These are phyloP conservation scores for Lymantria monacha DNA, from an alignment of 2,888 invertebrate genomes.

Conservation along the genomic window DNA sequence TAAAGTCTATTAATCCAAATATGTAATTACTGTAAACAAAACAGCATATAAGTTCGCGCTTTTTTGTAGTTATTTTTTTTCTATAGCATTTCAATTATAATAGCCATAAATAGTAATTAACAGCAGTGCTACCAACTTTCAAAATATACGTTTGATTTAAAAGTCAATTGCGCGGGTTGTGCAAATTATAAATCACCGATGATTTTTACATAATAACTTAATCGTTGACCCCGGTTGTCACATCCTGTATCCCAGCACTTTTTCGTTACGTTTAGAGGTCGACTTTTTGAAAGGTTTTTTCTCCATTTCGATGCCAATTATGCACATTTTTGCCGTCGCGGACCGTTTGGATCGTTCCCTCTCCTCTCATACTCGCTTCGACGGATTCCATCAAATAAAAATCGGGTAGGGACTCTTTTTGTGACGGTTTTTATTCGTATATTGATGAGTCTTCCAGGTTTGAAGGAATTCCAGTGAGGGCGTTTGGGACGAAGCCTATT, in stretches of 20 bases:
- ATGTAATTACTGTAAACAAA: no score
- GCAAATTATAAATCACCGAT: not conserved
- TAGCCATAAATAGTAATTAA: no score
- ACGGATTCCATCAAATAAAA: slow-evolving; percentile 79
- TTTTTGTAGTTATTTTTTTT: no score
- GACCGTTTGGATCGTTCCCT: slow-evolving; percentile 61
- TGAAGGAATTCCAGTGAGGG: slow-evolving; percentile 66
- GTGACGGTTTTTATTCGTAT: slow-evolving; percentile 66
- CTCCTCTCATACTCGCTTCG: slow-evolving; percentile 63
- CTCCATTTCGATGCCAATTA: slow-evolving; percentile 70
- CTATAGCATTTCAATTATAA: no score
- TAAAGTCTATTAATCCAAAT: no score
- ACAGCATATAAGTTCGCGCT: no score
- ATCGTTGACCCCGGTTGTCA: no score
- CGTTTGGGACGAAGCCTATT: slow-evolving; percentile 49
- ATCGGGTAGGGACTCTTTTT: slow-evolving; percentile 69
- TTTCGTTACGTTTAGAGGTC: slow-evolving; percentile 78
- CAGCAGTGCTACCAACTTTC: no score
- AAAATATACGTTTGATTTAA: not conserved
- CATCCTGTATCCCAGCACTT: slow-evolving; percentile 70
- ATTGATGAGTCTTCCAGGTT: slow-evolving; percentile 70
- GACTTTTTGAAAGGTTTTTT: slow-evolving; percentile 78
- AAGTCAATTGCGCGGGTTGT: not conserved
- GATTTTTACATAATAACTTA: no score
- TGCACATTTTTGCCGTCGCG: slow-evolving; percentile 80